Percentiles rank a stretch among this genome's conserved stretches.
Evolutionary conservation across 2,113 vertebrate species (phyloP).

Genomic region (Solenodon paradoxus): DNA sequence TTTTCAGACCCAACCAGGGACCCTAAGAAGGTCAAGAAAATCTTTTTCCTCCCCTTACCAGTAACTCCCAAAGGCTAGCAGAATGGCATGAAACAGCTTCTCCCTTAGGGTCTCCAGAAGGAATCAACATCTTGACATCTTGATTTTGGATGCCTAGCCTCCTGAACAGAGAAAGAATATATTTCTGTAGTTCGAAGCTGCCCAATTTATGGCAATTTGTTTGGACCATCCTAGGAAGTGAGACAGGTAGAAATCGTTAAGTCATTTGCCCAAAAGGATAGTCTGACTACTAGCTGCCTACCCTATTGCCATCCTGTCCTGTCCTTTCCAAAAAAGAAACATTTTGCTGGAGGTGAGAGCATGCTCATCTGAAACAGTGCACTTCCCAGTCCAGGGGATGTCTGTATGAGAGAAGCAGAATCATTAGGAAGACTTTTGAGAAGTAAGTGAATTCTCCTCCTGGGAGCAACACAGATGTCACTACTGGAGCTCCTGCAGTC

Average conservation of each 20-base stretch:
- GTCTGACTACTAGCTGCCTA: background rate
- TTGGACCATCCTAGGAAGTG: background rate
- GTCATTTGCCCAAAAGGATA: background rate
- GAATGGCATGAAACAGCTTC: rapidly evolving
- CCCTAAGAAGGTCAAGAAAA: background rate
- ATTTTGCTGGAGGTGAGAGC: background rate
- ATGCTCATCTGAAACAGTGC: background rate
- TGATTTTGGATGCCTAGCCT: background rate
- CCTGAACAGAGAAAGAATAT: background rate
- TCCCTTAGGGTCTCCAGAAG: background rate
- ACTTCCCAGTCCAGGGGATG: background rate
- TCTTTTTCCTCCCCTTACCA: background rate
- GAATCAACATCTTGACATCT: too few relatives aligned
- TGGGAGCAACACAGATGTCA: background rate
- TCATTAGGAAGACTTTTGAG: background rate
- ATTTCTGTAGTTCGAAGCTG: background rate
- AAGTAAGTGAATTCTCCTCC: background rate
- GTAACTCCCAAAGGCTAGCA: background rate
- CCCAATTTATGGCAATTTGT: background rate
- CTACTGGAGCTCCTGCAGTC: background rate
- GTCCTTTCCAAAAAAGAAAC: background rate
- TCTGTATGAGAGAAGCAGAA: background rate
- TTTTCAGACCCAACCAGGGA: background rate
- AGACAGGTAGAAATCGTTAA: background rate
- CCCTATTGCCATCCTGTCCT: background rate